Evolutionary conservation across 1,140 invertebrate genomes (phyloP).

Genomic region (Drosophila murphyi): DNA sequence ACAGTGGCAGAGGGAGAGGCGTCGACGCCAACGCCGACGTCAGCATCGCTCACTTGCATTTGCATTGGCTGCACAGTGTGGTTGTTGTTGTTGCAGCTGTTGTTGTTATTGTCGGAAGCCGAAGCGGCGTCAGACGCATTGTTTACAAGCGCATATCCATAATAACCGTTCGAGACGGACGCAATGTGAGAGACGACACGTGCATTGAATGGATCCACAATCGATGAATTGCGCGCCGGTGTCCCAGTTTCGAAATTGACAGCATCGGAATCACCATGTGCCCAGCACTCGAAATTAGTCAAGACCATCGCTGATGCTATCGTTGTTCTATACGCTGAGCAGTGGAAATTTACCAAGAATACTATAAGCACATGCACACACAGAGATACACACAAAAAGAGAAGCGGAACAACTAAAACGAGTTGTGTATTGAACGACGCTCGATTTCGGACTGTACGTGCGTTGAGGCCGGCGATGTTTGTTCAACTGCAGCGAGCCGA

Average conservation of each 20-base stretch:
- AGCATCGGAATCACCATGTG: slow-evolving; percentile 68
- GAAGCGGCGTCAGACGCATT: slow-evolving; percentile 28
- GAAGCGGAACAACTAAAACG: slow-evolving; percentile 30
- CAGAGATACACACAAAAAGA: slow-evolving; percentile 39
- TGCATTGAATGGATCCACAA: slow-evolving; percentile 75
- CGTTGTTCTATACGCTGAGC: slow-evolving; percentile 23
- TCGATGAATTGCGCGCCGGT: slow-evolving; percentile 26
- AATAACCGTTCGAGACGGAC: slow-evolving; percentile 68
- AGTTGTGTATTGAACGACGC: slow-evolving; percentile 44
- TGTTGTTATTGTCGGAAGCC: slow-evolving; percentile 55
- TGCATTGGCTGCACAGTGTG: slow-evolving; percentile 27
- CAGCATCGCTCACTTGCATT: slow-evolving; percentile 41
- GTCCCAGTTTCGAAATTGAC: slow-evolving; percentile 62
- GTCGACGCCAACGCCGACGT: slow-evolving; percentile 9
- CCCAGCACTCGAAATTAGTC: slow-evolving; percentile 84
- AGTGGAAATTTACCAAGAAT: slow-evolving; percentile 78
- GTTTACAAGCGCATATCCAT: slow-evolving; percentile 69
- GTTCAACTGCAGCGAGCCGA: slow-evolving; percentile 38
- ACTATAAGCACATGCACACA: slow-evolving; percentile 34
- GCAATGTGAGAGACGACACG: slow-evolving; percentile 67
- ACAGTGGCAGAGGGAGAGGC: slow-evolving; percentile 18
- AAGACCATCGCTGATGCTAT: slow-evolving; percentile 71
- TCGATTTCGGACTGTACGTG: slow-evolving; percentile 43
- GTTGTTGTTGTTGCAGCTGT: slow-evolving; percentile 54
- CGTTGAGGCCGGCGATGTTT: slow-evolving; percentile 29